phyloP scores from a whole-genome alignment of 2,888 invertebrate species.

The Arenicola marina region DNA sequence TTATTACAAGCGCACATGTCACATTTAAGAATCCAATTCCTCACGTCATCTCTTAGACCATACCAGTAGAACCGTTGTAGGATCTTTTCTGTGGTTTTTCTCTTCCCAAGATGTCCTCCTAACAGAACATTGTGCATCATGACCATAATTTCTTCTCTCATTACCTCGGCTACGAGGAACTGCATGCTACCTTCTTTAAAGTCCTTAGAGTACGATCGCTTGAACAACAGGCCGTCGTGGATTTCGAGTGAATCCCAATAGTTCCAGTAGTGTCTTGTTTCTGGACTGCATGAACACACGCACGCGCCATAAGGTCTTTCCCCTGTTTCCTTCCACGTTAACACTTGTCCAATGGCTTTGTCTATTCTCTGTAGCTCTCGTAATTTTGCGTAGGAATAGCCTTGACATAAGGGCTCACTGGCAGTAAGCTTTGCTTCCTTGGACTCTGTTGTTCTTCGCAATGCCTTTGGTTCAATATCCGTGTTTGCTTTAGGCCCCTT shows the following conservation, averaged over 20 bases:
- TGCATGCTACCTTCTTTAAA: not conserved
- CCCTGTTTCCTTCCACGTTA: not conserved
- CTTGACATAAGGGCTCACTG: no score
- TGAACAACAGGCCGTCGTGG: constrained; percentile 18
- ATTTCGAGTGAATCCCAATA: not conserved
- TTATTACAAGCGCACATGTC: constrained; percentile 23
- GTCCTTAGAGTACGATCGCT: constrained; percentile 7
- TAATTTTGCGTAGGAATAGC: no score
- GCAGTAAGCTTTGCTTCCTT: no score
- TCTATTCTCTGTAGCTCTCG: not conserved
- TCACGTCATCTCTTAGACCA: constrained; percentile 16
- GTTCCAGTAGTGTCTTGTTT: constrained; percentile 15
- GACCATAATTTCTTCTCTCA: constrained; percentile 12
- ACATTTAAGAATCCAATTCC: constrained; percentile 22
- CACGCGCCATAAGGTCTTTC: constrained; percentile 4
- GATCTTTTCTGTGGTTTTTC: constrained; percentile 18
- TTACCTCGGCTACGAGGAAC: constrained; percentile 12
- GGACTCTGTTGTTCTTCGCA: no score
- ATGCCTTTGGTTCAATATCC: not conserved
- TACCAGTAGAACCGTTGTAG: constrained; percentile 22
- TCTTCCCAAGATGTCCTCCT: constrained; percentile 24
- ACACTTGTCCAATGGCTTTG: not conserved
- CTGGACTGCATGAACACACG: constrained; percentile 1
- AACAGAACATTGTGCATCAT: constrained; percentile 17
- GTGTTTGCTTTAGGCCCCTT: not conserved